Evolutionary conservation across 2,888 invertebrate genomes (phyloP).

Genomic region (Carcina quercana): DNA sequence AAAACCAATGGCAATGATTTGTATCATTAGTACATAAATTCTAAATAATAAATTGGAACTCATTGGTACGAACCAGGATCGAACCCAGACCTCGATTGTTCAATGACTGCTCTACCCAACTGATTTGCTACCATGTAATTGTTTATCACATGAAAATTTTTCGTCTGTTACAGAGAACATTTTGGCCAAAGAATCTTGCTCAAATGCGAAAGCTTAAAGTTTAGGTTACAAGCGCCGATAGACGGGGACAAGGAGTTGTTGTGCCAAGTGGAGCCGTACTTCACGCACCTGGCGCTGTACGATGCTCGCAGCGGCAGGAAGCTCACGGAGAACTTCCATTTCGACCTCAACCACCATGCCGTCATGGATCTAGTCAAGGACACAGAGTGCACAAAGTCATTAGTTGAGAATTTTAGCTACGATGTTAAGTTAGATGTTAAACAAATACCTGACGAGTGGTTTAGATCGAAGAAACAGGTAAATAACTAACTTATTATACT

Average conservation of each 20-base stretch:
- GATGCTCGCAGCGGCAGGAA: conserved; percentile 92
- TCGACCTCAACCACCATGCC: conserved; percentile 86
- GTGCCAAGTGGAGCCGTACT: conserved; percentile 95
- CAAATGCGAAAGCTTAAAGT: conserved; percentile 87
- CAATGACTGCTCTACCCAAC: too few species aligned
- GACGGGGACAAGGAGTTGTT: conserved; percentile 83
- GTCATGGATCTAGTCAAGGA: conserved; percentile 75
- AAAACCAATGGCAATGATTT: too few species aligned
- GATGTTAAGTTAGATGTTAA: conserved; percentile 78
- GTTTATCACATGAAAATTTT: not conserved
- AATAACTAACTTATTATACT: too few species aligned
- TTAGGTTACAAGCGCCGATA: conserved; percentile 87
- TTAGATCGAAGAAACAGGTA: conserved; percentile 78
- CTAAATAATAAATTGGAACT: too few species aligned
- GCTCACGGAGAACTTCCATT: conserved; percentile 94
- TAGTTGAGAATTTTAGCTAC: conserved; percentile 68
- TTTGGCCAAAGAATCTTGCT: conserved; percentile 90
- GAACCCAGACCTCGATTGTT: too few species aligned
- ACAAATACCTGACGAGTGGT: conserved; percentile 84
- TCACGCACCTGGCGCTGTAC: conserved; percentile 90
- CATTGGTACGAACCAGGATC: too few species aligned
- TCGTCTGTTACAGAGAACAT: conserved; percentile 77
- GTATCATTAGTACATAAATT: too few species aligned
- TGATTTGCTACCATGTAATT: too few species aligned
- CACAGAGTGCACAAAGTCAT: conserved; percentile 60